These are phyloP conservation scores for Cranoglanis bouderius DNA, from an alignment of 2,113 vertebrate genomes.

Conservation along the genomic window DNA sequence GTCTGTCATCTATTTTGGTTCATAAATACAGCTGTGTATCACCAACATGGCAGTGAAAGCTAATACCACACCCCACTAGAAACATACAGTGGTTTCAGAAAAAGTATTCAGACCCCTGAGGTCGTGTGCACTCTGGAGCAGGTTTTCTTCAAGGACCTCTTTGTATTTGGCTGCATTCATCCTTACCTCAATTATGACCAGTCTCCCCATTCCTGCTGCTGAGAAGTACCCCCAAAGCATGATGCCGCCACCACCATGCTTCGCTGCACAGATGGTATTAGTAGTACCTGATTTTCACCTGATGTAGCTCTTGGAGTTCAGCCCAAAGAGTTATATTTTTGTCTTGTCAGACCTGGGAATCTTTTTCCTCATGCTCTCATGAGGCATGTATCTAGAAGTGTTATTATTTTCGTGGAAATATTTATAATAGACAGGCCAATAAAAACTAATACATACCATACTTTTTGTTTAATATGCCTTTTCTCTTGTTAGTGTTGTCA, in stretches of 20 bases:
- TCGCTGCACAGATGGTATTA: not conserved
- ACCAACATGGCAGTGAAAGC: not conserved
- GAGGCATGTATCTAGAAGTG: too few species aligned
- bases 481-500: too few species aligned
- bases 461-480: too few species aligned
- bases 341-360: not conserved
- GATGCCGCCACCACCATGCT: not conserved
- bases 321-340: not conserved
- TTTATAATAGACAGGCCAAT: not conserved
- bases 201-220: not conserved
- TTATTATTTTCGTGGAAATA: not conserved
- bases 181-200: not conserved
- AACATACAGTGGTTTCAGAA: not conserved
- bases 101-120: not conserved
- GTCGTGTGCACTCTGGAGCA: not conserved
- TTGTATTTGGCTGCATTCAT: not conserved
- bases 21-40: not conserved
- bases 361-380: not conserved
- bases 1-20: not conserved
- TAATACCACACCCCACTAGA: not conserved
- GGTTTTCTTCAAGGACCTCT: not conserved
- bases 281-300: not conserved
- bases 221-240: not conserved
- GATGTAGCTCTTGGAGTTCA: not conserved
- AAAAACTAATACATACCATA: not conserved